These are phyloP conservation scores for Lypha dubia DNA, from an alignment of 2,888 invertebrate genomes.

Conservation along the genomic window DNA sequence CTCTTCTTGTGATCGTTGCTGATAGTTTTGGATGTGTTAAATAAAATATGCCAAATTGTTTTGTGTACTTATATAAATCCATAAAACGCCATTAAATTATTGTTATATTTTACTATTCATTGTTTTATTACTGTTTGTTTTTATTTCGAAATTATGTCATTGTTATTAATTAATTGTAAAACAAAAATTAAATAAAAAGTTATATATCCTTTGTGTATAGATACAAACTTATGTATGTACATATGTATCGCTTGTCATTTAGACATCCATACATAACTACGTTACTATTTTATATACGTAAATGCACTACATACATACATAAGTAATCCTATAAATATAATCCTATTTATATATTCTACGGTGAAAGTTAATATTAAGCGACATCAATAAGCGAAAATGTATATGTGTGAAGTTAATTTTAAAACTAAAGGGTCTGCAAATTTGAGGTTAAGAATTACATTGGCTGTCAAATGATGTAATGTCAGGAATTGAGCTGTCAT, in stretches of 20 bases:
- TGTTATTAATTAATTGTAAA: conserved; percentile 60
- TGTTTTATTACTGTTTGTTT: conserved; percentile 19
- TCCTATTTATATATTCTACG: too few relatives aligned
- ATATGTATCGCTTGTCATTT: not conserved
- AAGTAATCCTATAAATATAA: too few relatives aligned
- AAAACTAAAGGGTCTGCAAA: too few relatives aligned
- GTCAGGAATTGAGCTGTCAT: too few relatives aligned
- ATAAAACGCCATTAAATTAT: conserved; percentile 1
- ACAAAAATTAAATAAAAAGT: conserved; percentile 22
- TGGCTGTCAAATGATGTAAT: too few relatives aligned
- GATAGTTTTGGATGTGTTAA: not conserved
- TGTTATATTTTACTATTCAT: conserved; percentile 32
- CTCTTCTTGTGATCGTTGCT: not conserved
- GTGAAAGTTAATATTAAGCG: too few relatives aligned
- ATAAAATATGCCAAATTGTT: conserved; percentile 1
- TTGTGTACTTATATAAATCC: not conserved
- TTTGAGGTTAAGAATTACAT: too few relatives aligned
- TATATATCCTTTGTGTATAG: conserved; percentile 58
- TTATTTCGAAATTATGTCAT: conserved; percentile 50
- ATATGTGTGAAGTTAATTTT: too few relatives aligned
- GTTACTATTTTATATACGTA: not conserved
- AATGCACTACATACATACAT: too few relatives aligned
- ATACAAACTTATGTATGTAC: too few relatives aligned
- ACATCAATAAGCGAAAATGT: too few relatives aligned
- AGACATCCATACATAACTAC: not conserved